Base-by-base conservation (phyloP, 2,888 invertebrate species). In the Esperia sulphurella region DNA sequence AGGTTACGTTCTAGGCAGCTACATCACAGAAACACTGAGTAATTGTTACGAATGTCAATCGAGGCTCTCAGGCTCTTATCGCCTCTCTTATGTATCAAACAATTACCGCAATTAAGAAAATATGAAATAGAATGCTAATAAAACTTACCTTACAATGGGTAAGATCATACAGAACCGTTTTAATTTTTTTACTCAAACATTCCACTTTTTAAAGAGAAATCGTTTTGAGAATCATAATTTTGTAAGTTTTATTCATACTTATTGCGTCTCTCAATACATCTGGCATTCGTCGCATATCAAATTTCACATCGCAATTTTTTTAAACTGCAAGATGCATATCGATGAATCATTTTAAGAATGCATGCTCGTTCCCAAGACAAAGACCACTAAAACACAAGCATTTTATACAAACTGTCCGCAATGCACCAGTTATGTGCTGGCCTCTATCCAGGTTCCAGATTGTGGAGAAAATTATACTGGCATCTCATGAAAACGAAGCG, bases 371-470 rank as follows among this genome's bases (percentile, higher is more conserved):
- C 21, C 10, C 37, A 31, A 48, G 38, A 38, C 42, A 38, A 31
- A 28, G 5, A 42, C 39, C 21, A 21, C 8, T 41, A 48, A 40
- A 38, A 41, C 41, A 45, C 41, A 48, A 48, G 35, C 45, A 43
- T 50, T 50, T 50, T 47, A 50, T 44, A 14, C 40, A 35, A 38
- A 57, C 60, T 54, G 60, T 55, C 79, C 63, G 84, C 83, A 81
- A 65, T 83, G 83, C 81, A 81, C 74, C 72, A 65, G 64, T 71
- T 72, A 74, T 69, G 52, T 55, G 62, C 83, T 86, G 86, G 87
- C 85, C 71, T 49, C 51, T 58, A 67, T 88, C 87, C 87, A 87
- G 81, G 64, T 78, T 68, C 64, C 56, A 81, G 75, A 85, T 84
- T 83, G 80, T 79, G 73, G 75, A 71, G 68, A 72, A 79, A 83